Base-by-base conservation (phyloP, 2,888 invertebrate genomes). In the Macaria notata region DNA sequence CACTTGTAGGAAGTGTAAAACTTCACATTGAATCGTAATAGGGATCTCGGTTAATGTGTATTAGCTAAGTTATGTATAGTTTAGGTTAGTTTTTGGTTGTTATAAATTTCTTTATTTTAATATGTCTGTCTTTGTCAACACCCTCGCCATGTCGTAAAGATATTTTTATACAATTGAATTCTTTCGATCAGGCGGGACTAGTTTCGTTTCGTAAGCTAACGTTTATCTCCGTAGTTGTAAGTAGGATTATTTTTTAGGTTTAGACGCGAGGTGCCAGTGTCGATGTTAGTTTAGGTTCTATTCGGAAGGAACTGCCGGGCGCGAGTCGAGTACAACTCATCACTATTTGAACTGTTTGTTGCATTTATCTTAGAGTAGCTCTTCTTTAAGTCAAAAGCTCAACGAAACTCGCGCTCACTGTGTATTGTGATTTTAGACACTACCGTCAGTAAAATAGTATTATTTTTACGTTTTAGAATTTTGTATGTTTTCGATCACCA, bases 401-500 rank as follows among this genome's bases (percentile, higher is more conserved):
- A 6, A 36, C 33, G 33, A 53, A 50, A n/a, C 52, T 47, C 49
- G 53, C 49, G 54, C 49, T 44, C 51, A 44, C 53, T 49, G 54
- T 33, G 19, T 47, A 48, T 61, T 69, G 70, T 71, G 69, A 71
- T 69, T 59, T 41, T 65, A 56, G 62, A 62, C 68, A 66, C 65
- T 66, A 63, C 63, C 63, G 69, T 64, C 66, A 61, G 59, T 61
- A 42, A 4, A 48, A 65, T 70, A 73, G 75, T 76, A 76, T 78
- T 76, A 74, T 68, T 70, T 68, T 71, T 61, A 61, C 43, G 30
- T 47, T 65, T 63, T 61, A 61, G 50, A 41, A 60, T 61, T 60
- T 41, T 44, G 9, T 49, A 50, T 29, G 50, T 50, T 50, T 49
- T 36, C 3, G 19, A 19, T 19, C 19, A 19, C 2, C 19, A 19